Evolutionary conservation across 2,797 vertebrate genomes (phyloP).

Genomic region (Octomys mimax): DNA sequence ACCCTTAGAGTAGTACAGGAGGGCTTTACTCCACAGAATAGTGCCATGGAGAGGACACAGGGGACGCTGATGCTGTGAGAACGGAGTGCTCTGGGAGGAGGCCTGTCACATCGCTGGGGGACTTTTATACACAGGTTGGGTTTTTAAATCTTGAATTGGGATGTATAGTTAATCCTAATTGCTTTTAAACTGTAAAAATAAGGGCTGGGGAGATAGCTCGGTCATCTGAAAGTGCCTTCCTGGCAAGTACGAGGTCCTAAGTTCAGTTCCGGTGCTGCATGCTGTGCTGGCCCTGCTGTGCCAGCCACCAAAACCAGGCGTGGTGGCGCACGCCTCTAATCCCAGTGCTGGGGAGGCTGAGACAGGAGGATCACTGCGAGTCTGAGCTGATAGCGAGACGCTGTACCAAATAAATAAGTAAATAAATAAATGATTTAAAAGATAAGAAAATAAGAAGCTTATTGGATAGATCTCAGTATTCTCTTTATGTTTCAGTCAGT

Average conservation of each 20-base stretch:
- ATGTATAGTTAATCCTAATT: slow-evolving; percentile 44
- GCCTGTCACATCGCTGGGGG: neutral
- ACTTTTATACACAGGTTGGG: neutral
- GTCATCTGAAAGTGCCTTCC: no score
- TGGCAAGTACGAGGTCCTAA: no score
- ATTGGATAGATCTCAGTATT: slow-evolving; percentile 35
- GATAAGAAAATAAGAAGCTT: slow-evolving; percentile 47
- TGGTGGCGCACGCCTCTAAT: no score
- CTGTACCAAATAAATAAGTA: no score
- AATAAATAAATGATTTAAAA: no score
- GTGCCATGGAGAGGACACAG: neutral
- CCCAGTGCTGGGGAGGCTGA: no score
- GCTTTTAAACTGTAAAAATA: slow-evolving; percentile 46
- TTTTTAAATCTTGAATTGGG: slow-evolving; percentile 64
- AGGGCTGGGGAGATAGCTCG: no score
- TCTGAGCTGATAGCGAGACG: no score
- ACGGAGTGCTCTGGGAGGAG: neutral
- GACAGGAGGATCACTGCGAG: no score
- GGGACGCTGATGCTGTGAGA: neutral
- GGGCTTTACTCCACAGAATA: slow-evolving; percentile 4
- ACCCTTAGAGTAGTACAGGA: neutral
- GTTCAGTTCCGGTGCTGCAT: no score
- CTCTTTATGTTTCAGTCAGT: slow-evolving; percentile 12
- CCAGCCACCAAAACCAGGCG: no score
- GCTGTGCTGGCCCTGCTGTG: no score